Percentiles rank a stretch among this genome's conserved stretches.
These are phyloP conservation scores for Hylaea fasciaria DNA, from an alignment of 2,888 invertebrate genomes.

Conservation along the genomic window DNA sequence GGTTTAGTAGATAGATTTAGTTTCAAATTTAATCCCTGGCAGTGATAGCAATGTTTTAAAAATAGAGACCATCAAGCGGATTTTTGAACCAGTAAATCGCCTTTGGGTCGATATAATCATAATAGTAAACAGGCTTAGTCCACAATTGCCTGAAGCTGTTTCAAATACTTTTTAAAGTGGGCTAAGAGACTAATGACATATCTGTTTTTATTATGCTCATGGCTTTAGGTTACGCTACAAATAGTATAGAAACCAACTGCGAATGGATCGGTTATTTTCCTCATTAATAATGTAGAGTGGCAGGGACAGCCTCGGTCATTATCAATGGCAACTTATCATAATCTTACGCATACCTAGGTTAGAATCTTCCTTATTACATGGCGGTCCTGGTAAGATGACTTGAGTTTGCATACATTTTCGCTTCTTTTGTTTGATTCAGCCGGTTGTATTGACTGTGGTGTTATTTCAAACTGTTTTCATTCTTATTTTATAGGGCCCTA, in stretches of 20 bases:
- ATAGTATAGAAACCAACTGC: neutral
- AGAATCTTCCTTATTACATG: too few species aligned
- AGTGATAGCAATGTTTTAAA: neutral
- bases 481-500: too few species aligned
- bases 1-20: too few species aligned
- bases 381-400: too few species aligned
- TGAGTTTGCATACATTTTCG: too few species aligned
- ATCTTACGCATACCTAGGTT: neutral
- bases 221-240: neutral
- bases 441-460: too few species aligned
- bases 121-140: neutral
- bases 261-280: conserved; percentile 2
- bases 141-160: neutral
- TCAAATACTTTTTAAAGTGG: neutral
- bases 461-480: too few species aligned
- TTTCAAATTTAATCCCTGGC: too few species aligned
- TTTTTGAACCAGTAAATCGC: conserved; percentile 23
- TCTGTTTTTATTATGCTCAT: too few species aligned
- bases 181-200: too few species aligned
- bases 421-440: too few species aligned
- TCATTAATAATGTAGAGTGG: conserved; percentile 5
- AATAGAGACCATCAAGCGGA: conserved; percentile 14
- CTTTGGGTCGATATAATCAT: neutral
- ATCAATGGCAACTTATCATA: conserved; percentile 11
- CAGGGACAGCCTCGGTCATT: conserved; percentile 11